Base-by-base conservation (phyloP, 2,113 vertebrate genomes). In the Campylomormyrus numenius region DNA sequence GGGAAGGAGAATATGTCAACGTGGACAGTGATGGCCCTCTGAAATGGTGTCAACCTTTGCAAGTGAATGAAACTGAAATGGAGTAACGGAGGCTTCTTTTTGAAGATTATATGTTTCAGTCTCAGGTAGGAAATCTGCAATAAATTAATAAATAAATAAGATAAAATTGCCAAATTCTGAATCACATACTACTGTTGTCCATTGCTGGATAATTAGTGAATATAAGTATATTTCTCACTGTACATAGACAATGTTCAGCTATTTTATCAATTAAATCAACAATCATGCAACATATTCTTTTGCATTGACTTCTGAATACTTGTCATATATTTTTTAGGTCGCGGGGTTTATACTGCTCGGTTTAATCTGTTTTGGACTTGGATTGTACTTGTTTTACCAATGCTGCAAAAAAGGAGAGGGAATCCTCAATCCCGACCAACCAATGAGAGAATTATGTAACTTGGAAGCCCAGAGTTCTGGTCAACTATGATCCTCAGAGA, bases 41-140 rank as follows among this genome's bases (percentile, higher is more conserved):
- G 39, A 39, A 39, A 39, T 39, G 39, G 39, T 39, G 39, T 39
- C 39, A 39, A 91, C 95, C 95, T 90, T 92, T 91, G 62, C 27
- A 88, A 31, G 94, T 92, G 87, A 94, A 95, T 87, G 94, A 94
- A 92, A 91, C 92, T 84, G 89, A 24, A 77, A 27, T 91, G 74
- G 93, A 94, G 90, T 93, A 96, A 77, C 94, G 95, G 83, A 96
- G 95, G 95, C 93, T 95, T 83, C 94, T 93, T 90, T 96, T 95
- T 2, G 94, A 96, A 92, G 93, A 94, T 90, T 93, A 95, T 5
- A 95, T 95, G 92, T 94, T 95, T 83, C 92, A 93, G 91, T 96
- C 95, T 95, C 95, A 95, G 94, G 95, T 95, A 91, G 95, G 95
- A 50, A 53, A 6, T 27, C 19, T 74, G 48, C 49, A 24, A n/a